A percentile compares a stretch with the other conserved stretches of the same genome.
phyloP scores from a whole-genome alignment of 2,113 vertebrate species.

The Eupsittula cactorum region DNA sequence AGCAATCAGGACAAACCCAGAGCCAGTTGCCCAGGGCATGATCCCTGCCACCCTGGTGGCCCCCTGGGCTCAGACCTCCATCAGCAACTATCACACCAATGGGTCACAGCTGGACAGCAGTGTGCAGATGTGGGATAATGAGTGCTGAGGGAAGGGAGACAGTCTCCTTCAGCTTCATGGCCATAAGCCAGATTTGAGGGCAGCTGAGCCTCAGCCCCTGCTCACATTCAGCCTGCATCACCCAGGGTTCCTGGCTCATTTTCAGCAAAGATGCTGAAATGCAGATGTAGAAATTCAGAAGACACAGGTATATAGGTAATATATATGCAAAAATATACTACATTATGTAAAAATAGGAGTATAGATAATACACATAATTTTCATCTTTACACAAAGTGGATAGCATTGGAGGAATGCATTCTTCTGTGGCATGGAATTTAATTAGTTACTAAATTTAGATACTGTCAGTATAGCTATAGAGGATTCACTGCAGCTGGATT shows the following conservation, averaged over 20 bases:
- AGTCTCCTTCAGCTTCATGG: neutral
- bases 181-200: neutral
- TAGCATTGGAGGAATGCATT: neutral
- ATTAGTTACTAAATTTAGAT: slow-evolving; percentile 63
- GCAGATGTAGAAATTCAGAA: neutral
- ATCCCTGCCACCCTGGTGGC: accelerated
- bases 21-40: neutral
- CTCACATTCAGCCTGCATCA: neutral
- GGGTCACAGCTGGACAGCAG: neutral
- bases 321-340: neutral
- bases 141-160: neutral
- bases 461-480: neutral
- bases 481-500: slow-evolving; percentile 10
- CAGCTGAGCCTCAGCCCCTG: neutral
- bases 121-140: neutral
- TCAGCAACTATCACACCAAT: neutral
- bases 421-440: slow-evolving; percentile 21
- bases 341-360: neutral
- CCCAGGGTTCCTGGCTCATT: neutral
- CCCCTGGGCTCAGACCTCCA: neutral
- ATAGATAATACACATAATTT: neutral
- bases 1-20: neutral
- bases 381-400: neutral
- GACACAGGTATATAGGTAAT: neutral
- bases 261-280: neutral